phyloP scores from a whole-genome alignment of 2,888 invertebrate species.

The Drosophila formosana region DNA sequence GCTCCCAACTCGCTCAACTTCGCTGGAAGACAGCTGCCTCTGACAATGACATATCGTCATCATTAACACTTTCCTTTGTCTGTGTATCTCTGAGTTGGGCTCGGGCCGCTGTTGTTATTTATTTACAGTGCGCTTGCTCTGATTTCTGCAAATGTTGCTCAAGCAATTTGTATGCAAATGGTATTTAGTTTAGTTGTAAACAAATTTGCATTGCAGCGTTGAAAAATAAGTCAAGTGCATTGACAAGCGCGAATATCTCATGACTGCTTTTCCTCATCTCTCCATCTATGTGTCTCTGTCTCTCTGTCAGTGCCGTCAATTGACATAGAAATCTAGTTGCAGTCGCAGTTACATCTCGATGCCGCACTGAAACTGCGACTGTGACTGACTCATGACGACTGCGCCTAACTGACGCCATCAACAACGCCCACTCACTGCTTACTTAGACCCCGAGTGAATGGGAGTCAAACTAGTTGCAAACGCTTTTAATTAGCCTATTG shows the following conservation, averaged over 20 bases:
- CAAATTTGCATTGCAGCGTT: conserved; percentile 44
- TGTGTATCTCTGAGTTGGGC: conserved; percentile 1
- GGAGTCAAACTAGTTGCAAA: conserved; percentile 58
- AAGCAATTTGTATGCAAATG: conserved; percentile 68
- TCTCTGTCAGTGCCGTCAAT: conserved; percentile 39
- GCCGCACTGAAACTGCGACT: conserved; percentile 30
- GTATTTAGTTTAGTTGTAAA: conserved; percentile 48
- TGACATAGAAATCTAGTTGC: conserved; percentile 71
- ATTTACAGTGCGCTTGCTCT: conserved; percentile 31
- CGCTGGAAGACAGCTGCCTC: conserved; percentile 53
- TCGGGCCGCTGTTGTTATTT: conserved; percentile 23
- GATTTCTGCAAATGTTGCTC: conserved; percentile 36
- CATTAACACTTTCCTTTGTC: conserved; percentile 73
- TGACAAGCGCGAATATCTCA: conserved; percentile 51
- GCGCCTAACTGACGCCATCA: conserved; percentile 39
- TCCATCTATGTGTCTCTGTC: not conserved
- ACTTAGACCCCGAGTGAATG: conserved; percentile 12
- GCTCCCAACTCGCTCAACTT: not conserved
- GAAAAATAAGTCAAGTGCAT: conserved; percentile 72
- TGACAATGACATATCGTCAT: conserved; percentile 78
- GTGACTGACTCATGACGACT: conserved; percentile 36
- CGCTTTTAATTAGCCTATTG: conserved; percentile 71
- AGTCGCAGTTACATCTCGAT: conserved; percentile 39
- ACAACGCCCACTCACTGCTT: conserved; percentile 52
- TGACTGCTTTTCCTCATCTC: conserved; percentile 7